Percentiles rank a stretch among this genome's conserved stretches.
These are phyloP conservation scores for Epizoanthus scotinus DNA, from an alignment of 92 coral and sea anemone genomes.

Conservation along the genomic window DNA sequence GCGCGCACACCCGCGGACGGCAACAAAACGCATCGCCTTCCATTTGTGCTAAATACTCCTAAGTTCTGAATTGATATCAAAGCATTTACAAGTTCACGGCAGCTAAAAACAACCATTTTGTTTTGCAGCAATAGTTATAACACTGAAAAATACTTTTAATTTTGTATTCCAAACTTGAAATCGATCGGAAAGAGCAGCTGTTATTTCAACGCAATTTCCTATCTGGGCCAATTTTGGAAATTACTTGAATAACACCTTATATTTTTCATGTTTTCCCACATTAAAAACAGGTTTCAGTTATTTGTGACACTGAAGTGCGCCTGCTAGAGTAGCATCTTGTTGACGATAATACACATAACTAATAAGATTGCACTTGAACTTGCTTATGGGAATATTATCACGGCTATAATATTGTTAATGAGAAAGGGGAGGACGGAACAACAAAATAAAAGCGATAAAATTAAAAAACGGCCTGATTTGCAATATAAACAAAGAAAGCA, in stretches of 20 bases:
- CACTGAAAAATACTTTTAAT: neutral
- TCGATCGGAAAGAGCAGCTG: conserved; percentile 1
- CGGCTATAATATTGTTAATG: no score
- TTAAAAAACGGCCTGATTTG: no score
- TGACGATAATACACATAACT: neutral
- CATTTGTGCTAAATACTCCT: no score
- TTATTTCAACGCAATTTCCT: neutral
- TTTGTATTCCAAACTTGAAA: neutral
- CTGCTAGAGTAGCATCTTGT: neutral
- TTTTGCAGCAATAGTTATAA: neutral
- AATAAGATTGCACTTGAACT: neutral
- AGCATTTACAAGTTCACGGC: no score
- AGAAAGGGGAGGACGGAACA: no score
- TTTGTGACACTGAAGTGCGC: neutral
- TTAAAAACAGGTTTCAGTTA: neutral
- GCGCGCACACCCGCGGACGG: no score
- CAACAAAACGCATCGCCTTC: no score
- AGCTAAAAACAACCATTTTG: no score
- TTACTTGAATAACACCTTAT: neutral
- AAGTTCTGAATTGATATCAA: no score
- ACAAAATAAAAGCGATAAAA: no score
- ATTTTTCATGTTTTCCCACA: neutral
- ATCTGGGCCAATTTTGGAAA: neutral
- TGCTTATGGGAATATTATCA: no score
- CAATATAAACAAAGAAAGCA: no score